Base-by-base conservation (phyloP, 92 coral and sea anemone genomes). In the Paragorgia papillata region DNA sequence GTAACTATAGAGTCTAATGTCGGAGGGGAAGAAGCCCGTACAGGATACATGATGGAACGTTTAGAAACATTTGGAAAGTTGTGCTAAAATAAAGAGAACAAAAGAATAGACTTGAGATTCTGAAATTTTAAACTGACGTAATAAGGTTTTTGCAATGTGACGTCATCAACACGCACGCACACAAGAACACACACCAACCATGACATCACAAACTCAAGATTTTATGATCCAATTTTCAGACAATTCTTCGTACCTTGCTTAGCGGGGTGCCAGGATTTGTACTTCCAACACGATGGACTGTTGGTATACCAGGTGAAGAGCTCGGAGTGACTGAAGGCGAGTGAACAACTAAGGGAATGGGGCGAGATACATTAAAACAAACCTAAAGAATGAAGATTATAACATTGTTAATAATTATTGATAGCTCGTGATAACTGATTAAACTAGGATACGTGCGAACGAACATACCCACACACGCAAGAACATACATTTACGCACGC, bases 1-100 rank as follows among this genome's bases (percentile, higher is more conserved):
- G 92, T 89, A 50, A 94, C 98, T 25, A 94, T 94, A 46, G 87
- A 75, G 66, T 94, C 98, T 81, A 94, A 69, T 0, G 98, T 90
- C 29, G 98, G 98, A 14, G 98, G 98, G 12, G 97, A 77, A 9
- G 96, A 90, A 49, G 94, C 71, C 62, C 86, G 88, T 9, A 46
- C 39, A 39, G 83, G 37, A 22, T 25, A 57, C 19, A 22, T 65
- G 6, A 17, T 34, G 28, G 61, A 3, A 31, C 34, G 29, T 22
- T 60, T 54, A 21, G 44, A 25, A 27, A 49, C 58, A 0, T 41
- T 40, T 62, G 37, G 43, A 31, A 76, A 14, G 29, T 61, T 62
- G 49, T 66, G 66, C 73, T 79, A n/a, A 2, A 71, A 37, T 39
- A 17, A 32, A 31, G 68, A 53, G 9, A 2, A 67, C 34, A 44